Base-by-base conservation (phyloP, 2,888 invertebrate species). In the Hermaeophaga mercurialis region DNA sequence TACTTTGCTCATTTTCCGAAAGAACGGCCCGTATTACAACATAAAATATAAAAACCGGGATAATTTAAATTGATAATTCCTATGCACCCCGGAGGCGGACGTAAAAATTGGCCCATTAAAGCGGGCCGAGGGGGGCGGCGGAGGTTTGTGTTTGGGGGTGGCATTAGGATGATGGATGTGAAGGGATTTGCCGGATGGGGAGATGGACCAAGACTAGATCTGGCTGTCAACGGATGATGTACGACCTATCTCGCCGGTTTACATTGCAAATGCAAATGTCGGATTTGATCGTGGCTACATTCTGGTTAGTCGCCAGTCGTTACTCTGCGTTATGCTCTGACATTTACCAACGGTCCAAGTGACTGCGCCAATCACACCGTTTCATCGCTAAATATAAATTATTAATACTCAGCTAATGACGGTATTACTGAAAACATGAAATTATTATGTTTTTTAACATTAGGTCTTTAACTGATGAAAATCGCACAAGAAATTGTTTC, bases 151-250 rank as follows among this genome's bases (percentile, higher is more conserved):
- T 41, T 43, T 56, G 59, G 62, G 63, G 61, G 56, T 53, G 60
- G 63, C 65, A 62, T 63, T 64, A 62, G 63, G 70, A 73, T 73
- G 73, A 73, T 73, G 73, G 73, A 73, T 73, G 73, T 68, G 65
- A 66, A 67, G 70, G 70, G 71, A 43, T 52, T 73, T 71, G 72
- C 66, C 67, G 70, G 70, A 69, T 70, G 68, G 68, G 67, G 70
- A 70, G 70, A 70, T 69, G 71, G 72, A 70, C 71, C 71, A 71
- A 68, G 71, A 73, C 72, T 74, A 72, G 73, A 73, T 74, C 73
- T 70, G 67, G 65, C 72, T 74, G 74, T 74, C 74, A 73, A 59
- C 64, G 61, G 67, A 74, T 74, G 74, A 74, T 74, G 69, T 72
- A 73, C 69, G 71, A 66, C 64, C 66, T 28, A 18, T 63, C 65